These are phyloP conservation scores for Agelas oroides DNA, from an alignment of 37 sponge, comb jelly and placozoan genomes.

Conservation along the genomic window DNA sequence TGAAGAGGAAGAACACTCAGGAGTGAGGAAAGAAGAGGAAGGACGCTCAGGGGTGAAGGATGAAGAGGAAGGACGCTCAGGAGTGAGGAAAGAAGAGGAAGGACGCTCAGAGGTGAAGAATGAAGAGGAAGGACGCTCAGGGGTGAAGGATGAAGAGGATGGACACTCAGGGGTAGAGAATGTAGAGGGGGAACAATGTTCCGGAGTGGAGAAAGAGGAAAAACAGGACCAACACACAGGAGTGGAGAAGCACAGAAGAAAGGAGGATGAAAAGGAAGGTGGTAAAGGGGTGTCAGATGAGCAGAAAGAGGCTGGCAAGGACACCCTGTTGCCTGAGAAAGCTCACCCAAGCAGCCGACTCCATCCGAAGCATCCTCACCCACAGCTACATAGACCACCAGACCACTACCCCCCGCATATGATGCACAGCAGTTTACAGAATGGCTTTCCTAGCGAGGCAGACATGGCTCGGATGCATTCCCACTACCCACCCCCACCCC, in stretches of 20 bases:
- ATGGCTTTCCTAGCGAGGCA: background rate
- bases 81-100: background rate
- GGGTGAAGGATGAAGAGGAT: background rate
- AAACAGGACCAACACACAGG: background rate
- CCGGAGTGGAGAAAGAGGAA: background rate
- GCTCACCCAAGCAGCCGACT: no score
- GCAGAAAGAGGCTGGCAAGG: background rate
- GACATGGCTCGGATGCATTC: no score
- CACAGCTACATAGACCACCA: no score
- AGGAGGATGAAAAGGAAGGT: background rate
- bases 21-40: background rate
- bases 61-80: background rate
- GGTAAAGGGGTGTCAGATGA: background rate
- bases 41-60: background rate
- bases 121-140: background rate
- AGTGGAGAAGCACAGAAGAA: background rate
- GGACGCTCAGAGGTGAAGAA: background rate
- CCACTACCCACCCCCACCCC: background rate
- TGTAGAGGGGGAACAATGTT: background rate
- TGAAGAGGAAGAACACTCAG: background rate
- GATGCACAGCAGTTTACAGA: background rate
- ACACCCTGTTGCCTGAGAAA: no score
- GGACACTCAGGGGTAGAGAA: background rate
- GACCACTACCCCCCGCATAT: background rate
- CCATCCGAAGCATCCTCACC: no score